Conservation (phyloP, 2,797 vertebrate species). For the Enteromius anoplus region DNA sequence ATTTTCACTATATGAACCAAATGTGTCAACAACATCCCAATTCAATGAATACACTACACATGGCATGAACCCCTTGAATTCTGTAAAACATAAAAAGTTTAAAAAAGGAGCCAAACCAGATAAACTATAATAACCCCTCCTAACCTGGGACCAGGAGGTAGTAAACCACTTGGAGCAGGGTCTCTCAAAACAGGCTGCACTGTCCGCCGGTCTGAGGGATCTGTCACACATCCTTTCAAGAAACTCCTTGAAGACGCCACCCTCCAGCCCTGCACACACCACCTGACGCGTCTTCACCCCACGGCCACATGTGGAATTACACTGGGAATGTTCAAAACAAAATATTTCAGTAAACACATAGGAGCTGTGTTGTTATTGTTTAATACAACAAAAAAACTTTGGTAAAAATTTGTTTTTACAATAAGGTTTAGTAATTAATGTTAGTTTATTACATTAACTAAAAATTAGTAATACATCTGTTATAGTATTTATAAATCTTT, state of each 20-base stretch:
- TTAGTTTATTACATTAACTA: background rate
- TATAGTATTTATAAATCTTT: background rate
- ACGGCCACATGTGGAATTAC: slow-evolving; percentile 81
- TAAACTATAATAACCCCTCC: slow-evolving; percentile 3
- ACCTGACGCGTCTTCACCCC: slow-evolving; percentile 77
- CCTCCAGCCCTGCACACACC: slow-evolving; percentile 81
- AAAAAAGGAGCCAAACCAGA: background rate
- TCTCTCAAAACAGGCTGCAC: slow-evolving; percentile 80
- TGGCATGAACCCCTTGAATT: background rate
- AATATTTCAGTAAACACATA: background rate
- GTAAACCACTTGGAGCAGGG: slow-evolving; percentile 86
- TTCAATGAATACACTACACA: background rate
- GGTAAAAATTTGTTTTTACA: background rate
- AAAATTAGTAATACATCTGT: background rate
- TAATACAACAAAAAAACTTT: background rate
- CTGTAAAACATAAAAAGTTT: background rate
- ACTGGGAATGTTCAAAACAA: slow-evolving; percentile 67
- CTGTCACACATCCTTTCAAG: slow-evolving; percentile 72
- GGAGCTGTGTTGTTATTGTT: background rate
- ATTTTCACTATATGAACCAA: background rate
- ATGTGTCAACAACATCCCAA: background rate
- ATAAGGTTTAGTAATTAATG: background rate
- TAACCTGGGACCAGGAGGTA: slow-evolving; percentile 89
- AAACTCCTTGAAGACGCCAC: slow-evolving; percentile 79
- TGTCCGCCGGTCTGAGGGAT: slow-evolving; percentile 73